Conservation (phyloP, 2,797 vertebrate genomes). For the Lepilemur septentrionalis region DNA sequence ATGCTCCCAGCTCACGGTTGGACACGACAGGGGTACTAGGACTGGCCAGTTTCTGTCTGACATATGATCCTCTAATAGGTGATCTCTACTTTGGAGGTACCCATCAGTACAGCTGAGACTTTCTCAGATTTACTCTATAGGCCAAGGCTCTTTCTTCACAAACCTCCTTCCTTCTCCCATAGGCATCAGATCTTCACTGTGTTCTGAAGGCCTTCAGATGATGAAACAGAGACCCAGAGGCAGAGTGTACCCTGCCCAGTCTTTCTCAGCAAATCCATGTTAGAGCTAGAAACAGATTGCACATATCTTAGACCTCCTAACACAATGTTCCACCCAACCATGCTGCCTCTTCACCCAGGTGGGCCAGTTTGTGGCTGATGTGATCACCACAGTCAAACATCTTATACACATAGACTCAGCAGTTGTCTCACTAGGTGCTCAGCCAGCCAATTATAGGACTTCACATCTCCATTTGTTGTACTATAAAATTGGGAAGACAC, state of each 20-base stretch:
- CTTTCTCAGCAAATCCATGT: not conserved
- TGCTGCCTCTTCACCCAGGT: not conserved
- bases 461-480: not conserved
- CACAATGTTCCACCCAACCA: not conserved
- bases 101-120: not conserved
- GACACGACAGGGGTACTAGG: accelerated
- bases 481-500: not conserved
- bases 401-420: not conserved
- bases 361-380: not conserved
- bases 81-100: not conserved
- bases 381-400: not conserved
- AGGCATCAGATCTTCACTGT: not conserved
- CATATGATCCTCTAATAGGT: not conserved
- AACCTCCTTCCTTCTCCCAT: not conserved
- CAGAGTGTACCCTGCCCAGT: not conserved
- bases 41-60: not conserved
- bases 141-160: not conserved
- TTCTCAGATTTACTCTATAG: not conserved
- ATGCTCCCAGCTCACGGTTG: not conserved
- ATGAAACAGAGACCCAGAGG: not conserved
- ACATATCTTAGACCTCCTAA: not conserved
- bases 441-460: not conserved
- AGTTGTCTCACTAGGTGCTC: not conserved
- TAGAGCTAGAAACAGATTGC: not conserved
- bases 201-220: not conserved